These are phyloP conservation scores for Epistrophe eligans DNA, from an alignment of 2,888 invertebrate genomes.

Conservation along the genomic window DNA sequence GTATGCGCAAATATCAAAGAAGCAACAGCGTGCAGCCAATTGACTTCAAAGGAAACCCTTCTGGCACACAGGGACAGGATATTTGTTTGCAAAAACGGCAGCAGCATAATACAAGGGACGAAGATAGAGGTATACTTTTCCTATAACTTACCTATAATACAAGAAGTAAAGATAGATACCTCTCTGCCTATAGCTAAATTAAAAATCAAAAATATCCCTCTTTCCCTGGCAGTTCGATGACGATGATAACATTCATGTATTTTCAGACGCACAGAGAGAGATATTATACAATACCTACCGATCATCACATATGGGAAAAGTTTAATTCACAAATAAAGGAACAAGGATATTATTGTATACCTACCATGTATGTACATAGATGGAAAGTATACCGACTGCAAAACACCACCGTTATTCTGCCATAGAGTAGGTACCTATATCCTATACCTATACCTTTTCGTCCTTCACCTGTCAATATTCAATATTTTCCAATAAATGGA, in stretches of 20 bases:
- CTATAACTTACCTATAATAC: background rate
- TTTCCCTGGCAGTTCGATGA: constrained; percentile 12
- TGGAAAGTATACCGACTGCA: background rate
- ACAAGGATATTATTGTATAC: constrained; percentile 3
- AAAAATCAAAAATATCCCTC: constrained; percentile 35
- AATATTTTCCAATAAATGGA: constrained; percentile 69
- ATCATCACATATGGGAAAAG: background rate
- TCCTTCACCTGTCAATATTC: constrained; percentile 62
- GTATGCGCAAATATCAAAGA: constrained; percentile 60
- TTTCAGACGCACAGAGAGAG: constrained; percentile 45
- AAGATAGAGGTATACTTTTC: background rate
- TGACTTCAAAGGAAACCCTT: constrained; percentile 71
- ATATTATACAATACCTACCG: no score
- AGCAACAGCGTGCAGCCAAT: constrained; percentile 71
- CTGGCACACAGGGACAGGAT: constrained; percentile 49
- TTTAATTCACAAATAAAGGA: constrained; percentile 22
- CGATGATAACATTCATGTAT: constrained; percentile 63
- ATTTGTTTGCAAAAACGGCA: constrained; percentile 49
- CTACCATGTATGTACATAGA: no score
- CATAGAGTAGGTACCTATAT: no score
- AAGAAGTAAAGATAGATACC: background rate
- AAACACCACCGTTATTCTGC: no score
- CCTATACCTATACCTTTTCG: background rate
- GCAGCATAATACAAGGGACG: background rate
- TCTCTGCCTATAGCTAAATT: constrained; percentile 25